These are phyloP conservation scores for Camponotus vicinus DNA, from an alignment of 1,140 invertebrate species.

Conservation along the genomic window DNA sequence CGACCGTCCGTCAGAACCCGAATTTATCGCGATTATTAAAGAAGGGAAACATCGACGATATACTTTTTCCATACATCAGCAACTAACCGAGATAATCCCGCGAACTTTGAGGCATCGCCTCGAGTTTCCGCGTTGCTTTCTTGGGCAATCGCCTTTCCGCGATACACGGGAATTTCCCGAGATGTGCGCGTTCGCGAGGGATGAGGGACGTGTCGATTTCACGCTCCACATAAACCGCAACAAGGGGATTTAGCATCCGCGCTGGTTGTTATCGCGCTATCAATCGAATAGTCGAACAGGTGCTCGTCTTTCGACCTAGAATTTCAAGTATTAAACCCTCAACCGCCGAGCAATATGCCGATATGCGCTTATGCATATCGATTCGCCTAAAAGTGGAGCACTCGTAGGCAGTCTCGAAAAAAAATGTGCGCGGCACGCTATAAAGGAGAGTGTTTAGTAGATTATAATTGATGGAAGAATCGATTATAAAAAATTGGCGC, in stretches of 20 bases:
- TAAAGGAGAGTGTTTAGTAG: background rate
- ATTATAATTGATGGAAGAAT: background rate
- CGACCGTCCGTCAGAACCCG: slow-evolving; percentile 23
- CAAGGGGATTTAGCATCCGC: slow-evolving; percentile 14
- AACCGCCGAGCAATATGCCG: slow-evolving; percentile 3
- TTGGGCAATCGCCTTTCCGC: background rate
- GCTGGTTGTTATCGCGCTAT: slow-evolving; percentile 23
- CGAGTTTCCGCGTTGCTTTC: background rate
- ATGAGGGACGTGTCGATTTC: slow-evolving; percentile 21
- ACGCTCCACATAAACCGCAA: slow-evolving; percentile 42
- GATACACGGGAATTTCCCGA: background rate
- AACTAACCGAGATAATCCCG: background rate
- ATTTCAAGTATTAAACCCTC: slow-evolving; percentile 58
- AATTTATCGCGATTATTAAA: slow-evolving; percentile 31
- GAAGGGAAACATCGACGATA: background rate
- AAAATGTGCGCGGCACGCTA: background rate
- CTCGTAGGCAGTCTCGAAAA: slow-evolving; percentile 32
- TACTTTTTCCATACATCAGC: background rate
- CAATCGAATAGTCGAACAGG: slow-evolving; percentile 46
- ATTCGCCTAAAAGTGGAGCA: slow-evolving; percentile 61
- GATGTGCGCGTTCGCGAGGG: background rate
- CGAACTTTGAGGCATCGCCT: background rate
- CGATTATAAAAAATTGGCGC: background rate
- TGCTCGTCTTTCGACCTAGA: slow-evolving; percentile 64
- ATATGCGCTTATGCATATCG: slow-evolving; percentile 60